phyloP scores from a whole-genome alignment of 2,888 invertebrate species.

The Pocota personata region DNA sequence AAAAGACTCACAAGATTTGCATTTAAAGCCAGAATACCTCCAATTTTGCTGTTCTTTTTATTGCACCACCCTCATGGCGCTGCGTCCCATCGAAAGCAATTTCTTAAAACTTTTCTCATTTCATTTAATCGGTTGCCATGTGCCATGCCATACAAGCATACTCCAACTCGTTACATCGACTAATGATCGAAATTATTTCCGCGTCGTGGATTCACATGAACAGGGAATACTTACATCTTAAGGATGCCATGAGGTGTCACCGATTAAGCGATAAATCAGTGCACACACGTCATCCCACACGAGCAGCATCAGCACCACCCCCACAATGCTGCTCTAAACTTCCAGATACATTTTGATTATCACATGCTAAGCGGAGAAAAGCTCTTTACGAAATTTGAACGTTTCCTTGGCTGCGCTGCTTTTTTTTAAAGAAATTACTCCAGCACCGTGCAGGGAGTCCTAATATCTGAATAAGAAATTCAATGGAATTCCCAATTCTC shows the following conservation, averaged over 20 bases:
- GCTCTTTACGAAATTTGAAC: conserved; percentile 50
- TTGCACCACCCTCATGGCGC: background rate
- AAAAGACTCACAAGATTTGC: no score
- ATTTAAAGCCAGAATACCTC: no score
- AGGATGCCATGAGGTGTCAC: conserved; percentile 38
- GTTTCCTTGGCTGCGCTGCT: conserved; percentile 23
- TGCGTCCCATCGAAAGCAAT: conserved; percentile 6
- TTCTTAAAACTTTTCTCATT: conserved; percentile 48
- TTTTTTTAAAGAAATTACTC: conserved; percentile 47
- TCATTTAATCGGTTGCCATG: conserved; percentile 26
- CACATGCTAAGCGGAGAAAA: conserved; percentile 49
- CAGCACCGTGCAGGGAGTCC: conserved; percentile 28
- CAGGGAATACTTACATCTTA: conserved; percentile 16
- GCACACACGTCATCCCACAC: conserved; percentile 28
- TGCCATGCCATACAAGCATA: conserved; percentile 9
- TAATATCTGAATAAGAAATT: conserved; percentile 49
- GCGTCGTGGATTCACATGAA: conserved; percentile 11
- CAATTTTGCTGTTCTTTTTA: no score
- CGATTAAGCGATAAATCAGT: conserved; percentile 55
- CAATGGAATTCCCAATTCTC: conserved; percentile 29
- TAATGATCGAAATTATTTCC: conserved; percentile 63
- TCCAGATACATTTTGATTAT: conserved; percentile 69
- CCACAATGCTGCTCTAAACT: conserved; percentile 19
- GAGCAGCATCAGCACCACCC: background rate
- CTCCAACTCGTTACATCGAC: conserved; percentile 56